Evolutionary conservation across 2,113 vertebrate genomes (phyloP), one percentile per base, ranked within the genome.

Genomic region (Sterna hirundo): DNA sequence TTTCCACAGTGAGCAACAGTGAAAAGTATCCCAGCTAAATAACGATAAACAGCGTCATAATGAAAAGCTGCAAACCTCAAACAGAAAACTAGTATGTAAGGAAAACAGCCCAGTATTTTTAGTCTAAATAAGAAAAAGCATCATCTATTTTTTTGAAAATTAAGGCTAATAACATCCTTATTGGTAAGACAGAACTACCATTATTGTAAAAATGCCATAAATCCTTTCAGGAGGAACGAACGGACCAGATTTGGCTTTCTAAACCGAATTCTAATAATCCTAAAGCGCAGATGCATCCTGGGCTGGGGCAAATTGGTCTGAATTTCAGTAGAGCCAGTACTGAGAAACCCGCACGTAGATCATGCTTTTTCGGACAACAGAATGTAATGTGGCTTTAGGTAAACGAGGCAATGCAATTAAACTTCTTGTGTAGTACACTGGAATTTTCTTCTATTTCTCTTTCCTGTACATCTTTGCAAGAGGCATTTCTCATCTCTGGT

Each of bases 391-490:
- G 66, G 60, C 51, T 83, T 46, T 54, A 86, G 72, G 77, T 54
- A 12, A 74, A 44, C 11, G 30, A 72, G 88, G 82, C 57, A 61
- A 44, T 60, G 36, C n/a, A 40, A 29, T 70, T 83, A 51, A 74
- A 71, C 22, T 18, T 19, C 16, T 55, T 62, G 25, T 34, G 36
- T 54, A 75, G 62, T 61, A 65, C 38, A 26, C 51, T 83, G 61
- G 72, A 57, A 44, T 75, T 69, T 82, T 72, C 74, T 57, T 87
- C 18, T 52, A 2, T 74, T 68, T 61, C 42, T 58, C 60, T 83
- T 85, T 42, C n/a, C 38, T 54, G 10, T 22, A 11, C 1, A 0
- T 54, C 72, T 60, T 83, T 1, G 0, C 11, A 38, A 58, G 76
- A 79, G 55, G n/a, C 44, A 12, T 69, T 74, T 86, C 44, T 81